Evolutionary conservation across 1,140 invertebrate genomes (phyloP), one percentile per base, ranked within the genome.

Genomic region (Heliconius congener): DNA sequence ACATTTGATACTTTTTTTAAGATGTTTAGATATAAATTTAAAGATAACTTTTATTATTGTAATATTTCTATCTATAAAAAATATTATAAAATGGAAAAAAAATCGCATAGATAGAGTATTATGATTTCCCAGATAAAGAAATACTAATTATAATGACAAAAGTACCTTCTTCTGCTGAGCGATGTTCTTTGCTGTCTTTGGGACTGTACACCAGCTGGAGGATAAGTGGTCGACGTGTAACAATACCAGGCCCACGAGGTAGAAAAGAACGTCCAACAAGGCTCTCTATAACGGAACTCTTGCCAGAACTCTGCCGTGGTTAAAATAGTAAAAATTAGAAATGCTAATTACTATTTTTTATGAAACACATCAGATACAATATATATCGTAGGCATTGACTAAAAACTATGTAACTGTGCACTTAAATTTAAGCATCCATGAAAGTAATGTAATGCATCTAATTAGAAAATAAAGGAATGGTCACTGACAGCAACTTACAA

Each of bases 261-360:
- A 99, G 95, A 95, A 99, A 99, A 74, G 99, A 99, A 77, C 97
- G 96, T 0, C 99, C 99, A n/a, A 99, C 99, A 34, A 99, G 95
- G 93, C 98, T 98, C 95, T 99, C 99, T 84, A 99, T 97, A 13
- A 99, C 99, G 52, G 99, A 99, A 96, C 99, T 99, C 95, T 99
- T 99, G 70, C 99, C 99, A 76, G 99, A 99, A 95, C 99, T 99
- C 98, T 99, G 94, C 27, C n/a, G 5, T 30, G 16, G 27, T 30
- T 11, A 16, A 66, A 66, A 23, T 23, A 23, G n/a, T 57, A 23
- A 57, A 57, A 30, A 66, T 27, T 66, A 27, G 13, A 27, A 66
- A 23, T 57, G 55, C 2, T 27, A 66, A 3, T 13, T 16, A 57
- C 6, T 57, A 60, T 30, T 66, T n/a, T 72, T 8, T 72, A 27